Evolutionary conservation across 1,140 invertebrate genomes (phyloP).

Genomic region (Notospermus geniculatus): DNA sequence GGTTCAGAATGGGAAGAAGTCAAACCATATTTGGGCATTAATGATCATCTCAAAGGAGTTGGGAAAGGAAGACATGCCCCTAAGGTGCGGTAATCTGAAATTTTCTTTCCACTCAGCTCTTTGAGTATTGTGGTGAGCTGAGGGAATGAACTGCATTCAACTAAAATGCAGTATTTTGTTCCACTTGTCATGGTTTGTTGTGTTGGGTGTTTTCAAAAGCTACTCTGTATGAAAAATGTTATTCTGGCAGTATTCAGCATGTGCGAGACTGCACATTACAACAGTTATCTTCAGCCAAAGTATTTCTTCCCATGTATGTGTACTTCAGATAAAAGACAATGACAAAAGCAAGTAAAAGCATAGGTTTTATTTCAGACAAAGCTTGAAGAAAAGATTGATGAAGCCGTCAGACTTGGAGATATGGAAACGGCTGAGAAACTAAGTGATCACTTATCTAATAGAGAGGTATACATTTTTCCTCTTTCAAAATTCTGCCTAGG

Average conservation of each 20-base stretch:
- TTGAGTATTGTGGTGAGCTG: no score
- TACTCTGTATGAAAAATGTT: no score
- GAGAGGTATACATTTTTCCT: conserved; percentile 28
- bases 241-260: no score
- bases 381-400: conserved; percentile 34
- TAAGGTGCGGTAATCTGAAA: no score
- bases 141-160: no score
- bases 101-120: no score
- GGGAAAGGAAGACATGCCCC: conserved; percentile 28
- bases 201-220: neutral
- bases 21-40: conserved; percentile 29
- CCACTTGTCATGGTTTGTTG: no score
- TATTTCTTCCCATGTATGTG: no score
- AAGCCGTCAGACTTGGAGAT: conserved; percentile 30
- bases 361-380: conserved; percentile 17
- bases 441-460: conserved; percentile 38
- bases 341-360: no score
- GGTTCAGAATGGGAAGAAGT: conserved; percentile 20
- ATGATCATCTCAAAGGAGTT: conserved; percentile 33
- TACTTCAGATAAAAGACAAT: no score
- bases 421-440: conserved; percentile 33
- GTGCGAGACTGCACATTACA: neutral
- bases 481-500: neutral
- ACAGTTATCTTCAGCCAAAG: no score
- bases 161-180: no score